Conservation (phyloP, 2,888 invertebrate species). For the Amitus sp. region DNA sequence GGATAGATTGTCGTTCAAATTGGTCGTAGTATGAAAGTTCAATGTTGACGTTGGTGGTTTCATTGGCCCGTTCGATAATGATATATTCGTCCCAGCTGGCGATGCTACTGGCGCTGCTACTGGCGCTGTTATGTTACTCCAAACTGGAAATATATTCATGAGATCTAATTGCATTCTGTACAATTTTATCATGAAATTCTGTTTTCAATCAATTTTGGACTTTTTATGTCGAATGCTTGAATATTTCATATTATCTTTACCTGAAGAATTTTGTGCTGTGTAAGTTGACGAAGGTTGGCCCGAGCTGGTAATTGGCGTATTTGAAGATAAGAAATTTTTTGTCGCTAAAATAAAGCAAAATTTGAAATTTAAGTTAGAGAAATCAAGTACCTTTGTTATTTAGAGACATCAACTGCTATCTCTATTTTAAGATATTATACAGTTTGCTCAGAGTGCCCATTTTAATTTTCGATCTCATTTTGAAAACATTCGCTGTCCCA, state of each 20-base stretch:
- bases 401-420: no score
- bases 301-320: constrained; percentile 46
- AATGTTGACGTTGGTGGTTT: constrained; percentile 62
- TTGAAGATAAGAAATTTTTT: constrained; percentile 57
- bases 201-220: no score
- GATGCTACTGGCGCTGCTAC: constrained; percentile 8
- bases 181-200: no score
- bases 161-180: no score
- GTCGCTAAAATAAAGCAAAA: constrained; percentile 49
- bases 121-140: background rate
- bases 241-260: constrained; percentile 53
- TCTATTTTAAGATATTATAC: no score
- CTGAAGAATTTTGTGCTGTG: constrained; percentile 59
- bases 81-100: background rate
- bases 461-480: no score
- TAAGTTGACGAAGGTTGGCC: constrained; percentile 50
- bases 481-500: no score
- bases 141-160: background rate
- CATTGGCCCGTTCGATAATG: constrained; percentile 34
- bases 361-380: no score
- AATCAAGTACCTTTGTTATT: no score
- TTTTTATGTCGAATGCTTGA: no score
- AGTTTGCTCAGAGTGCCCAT: no score
- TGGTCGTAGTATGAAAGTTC: constrained; percentile 59
- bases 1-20: constrained; percentile 57